Conservation (phyloP, 2,888 invertebrate genomes). For the Graphium colonna region DNA sequence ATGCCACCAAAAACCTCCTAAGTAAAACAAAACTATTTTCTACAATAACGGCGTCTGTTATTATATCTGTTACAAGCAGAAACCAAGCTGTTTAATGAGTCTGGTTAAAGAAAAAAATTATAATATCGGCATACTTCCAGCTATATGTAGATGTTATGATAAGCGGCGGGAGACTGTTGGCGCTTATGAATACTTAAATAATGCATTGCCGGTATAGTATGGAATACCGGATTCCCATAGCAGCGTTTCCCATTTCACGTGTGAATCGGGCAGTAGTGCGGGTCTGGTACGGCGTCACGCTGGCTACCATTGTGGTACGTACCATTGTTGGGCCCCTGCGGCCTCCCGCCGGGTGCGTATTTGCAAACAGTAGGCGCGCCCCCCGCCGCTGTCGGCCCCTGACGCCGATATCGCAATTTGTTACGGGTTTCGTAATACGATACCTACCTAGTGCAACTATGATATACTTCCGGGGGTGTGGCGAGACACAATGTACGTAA, state of each 20-base stretch:
- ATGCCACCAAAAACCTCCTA: neutral
- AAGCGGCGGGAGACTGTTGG: constrained; percentile 16
- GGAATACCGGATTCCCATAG: constrained; percentile 39
- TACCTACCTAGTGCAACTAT: constrained; percentile 32
- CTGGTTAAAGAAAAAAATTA: constrained; percentile 13
- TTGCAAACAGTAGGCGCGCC: constrained; percentile 70
- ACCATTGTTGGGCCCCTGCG: constrained; percentile 33
- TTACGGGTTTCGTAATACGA: constrained; percentile 63
- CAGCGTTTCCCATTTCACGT: constrained; percentile 58
- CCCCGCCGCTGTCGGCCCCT: constrained; percentile 48
- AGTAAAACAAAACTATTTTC: too few species aligned
- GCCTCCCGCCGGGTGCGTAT: constrained; percentile 72
- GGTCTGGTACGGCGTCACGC: constrained; percentile 51
- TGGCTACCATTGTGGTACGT: constrained; percentile 58
- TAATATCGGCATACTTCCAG: neutral
- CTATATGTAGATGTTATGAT: constrained; percentile 20
- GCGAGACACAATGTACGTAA: too few species aligned
- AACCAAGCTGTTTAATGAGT: constrained; percentile 12
- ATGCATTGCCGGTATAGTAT: constrained; percentile 15
- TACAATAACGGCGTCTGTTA: too few species aligned
- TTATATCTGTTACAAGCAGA: too few species aligned
- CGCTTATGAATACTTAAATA: constrained; percentile 24
- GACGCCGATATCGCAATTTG: constrained; percentile 55
- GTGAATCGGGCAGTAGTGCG: constrained; percentile 49
- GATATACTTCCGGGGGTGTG: neutral